A percentile compares a stretch with the other conserved stretches of the same genome.
These are phyloP conservation scores for Tridacna crocea DNA, from an alignment of 2,888 invertebrate species.

Conservation along the genomic window DNA sequence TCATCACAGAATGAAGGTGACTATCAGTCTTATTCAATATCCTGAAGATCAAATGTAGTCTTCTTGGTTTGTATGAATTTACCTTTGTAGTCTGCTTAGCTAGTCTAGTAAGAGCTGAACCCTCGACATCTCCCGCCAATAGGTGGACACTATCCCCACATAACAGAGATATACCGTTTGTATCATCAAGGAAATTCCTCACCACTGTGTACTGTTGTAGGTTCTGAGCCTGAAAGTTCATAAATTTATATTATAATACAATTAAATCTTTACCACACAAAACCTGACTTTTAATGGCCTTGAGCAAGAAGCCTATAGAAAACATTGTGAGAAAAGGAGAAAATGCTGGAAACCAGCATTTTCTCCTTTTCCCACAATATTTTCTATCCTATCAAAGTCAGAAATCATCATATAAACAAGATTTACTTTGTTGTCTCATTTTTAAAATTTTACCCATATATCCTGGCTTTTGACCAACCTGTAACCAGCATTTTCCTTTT, in stretches of 20 bases:
- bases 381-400: neutral
- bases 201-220: slow-evolving; percentile 31
- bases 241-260: no score
- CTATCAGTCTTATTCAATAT: no score
- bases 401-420: neutral
- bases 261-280: no score
- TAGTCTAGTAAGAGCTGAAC: slow-evolving; percentile 37
- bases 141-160: slow-evolving; percentile 43
- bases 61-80: slow-evolving; percentile 2
- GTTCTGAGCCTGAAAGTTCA: slow-evolving; percentile 35
- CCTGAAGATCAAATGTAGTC: no score
- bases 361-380: neutral
- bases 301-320: no score
- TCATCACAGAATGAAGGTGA: no score
- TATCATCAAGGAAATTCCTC: slow-evolving; percentile 33
- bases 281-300: no score
- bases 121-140: slow-evolving; percentile 26
- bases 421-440: neutral
- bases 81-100: slow-evolving; percentile 28
- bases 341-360: no score
- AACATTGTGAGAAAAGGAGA: no score
- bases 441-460: no score
- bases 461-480: no score
- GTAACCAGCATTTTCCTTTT: no score
- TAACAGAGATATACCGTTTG: slow-evolving; percentile 34